A percentile compares a stretch with the other conserved stretches of the same genome.
Conservation (phyloP, 2,797 vertebrate species). For the Emydoidea blandingii region DNA sequence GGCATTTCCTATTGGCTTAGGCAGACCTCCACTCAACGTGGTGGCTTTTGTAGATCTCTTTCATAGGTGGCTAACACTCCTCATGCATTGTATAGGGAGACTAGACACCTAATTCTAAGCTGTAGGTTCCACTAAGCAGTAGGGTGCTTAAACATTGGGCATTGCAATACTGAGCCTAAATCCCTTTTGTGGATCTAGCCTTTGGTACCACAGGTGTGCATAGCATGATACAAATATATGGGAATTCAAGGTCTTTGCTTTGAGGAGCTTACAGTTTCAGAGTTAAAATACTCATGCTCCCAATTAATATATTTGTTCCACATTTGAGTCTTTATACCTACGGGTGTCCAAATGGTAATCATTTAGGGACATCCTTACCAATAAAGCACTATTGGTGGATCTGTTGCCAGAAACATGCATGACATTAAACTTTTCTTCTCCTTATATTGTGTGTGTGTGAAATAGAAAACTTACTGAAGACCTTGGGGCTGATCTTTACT, state of each 20-base stretch:
- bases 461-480: slow-evolving; percentile 12
- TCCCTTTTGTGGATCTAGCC: neutral
- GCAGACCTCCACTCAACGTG: too few species aligned
- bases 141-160: neutral
- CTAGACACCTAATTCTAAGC: neutral
- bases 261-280: neutral
- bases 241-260: fast-evolving
- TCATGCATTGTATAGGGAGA: neutral
- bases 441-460: fast-evolving
- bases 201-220: neutral
- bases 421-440: neutral
- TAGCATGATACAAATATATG: neutral
- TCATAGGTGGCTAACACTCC: too few species aligned
- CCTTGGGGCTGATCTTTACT: slow-evolving; percentile 19
- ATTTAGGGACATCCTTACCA: neutral
- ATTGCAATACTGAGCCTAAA: neutral
- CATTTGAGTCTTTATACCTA: neutral
- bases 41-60: too few species aligned
- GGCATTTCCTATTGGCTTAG: too few species aligned
- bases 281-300: neutral
- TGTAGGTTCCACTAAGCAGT: neutral
- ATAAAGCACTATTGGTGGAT: neutral
- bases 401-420: neutral
- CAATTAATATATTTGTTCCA: neutral
- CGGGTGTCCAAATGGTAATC: fast-evolving